Evolutionary conservation across 2,888 invertebrate genomes (phyloP).

Genomic region (Tenthredo scrophulariae): DNA sequence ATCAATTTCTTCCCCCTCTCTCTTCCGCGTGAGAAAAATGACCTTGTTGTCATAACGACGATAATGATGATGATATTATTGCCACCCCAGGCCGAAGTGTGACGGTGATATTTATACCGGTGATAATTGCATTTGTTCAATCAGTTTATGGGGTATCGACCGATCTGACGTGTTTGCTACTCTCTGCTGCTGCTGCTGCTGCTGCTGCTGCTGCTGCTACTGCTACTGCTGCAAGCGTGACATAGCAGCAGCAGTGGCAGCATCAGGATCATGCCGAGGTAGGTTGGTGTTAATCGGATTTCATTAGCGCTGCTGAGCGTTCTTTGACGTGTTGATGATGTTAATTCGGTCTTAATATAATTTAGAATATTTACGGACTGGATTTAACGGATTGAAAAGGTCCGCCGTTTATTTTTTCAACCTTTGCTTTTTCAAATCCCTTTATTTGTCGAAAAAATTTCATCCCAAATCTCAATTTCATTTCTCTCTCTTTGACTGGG

Average conservation of each 20-base stretch:
- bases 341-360: slow-evolving; percentile 38
- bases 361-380: slow-evolving; percentile 26
- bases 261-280: neutral
- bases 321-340: slow-evolving; percentile 46
- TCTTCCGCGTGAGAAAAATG: neutral
- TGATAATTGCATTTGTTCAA: slow-evolving; percentile 36
- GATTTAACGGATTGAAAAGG: neutral
- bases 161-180: slow-evolving; percentile 33
- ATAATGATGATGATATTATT: neutral
- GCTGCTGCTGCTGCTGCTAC: neutral
- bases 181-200: too few relatives aligned
- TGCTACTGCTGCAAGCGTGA: neutral
- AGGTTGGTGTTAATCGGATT: slow-evolving; percentile 35
- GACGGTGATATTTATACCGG: slow-evolving; percentile 30
- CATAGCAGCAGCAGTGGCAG: neutral
- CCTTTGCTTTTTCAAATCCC: neutral
- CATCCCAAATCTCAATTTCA: neutral
- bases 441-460: neutral
- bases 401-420: neutral
- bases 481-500: neutral
- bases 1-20: neutral
- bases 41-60: neutral
- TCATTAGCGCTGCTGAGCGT: slow-evolving; percentile 29
- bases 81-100: neutral
- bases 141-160: slow-evolving; percentile 37